A percentile compares a stretch with the other conserved stretches of the same genome.
These are phyloP conservation scores for Megaceryle maxima DNA, from an alignment of 2,113 vertebrate genomes.

Conservation along the genomic window DNA sequence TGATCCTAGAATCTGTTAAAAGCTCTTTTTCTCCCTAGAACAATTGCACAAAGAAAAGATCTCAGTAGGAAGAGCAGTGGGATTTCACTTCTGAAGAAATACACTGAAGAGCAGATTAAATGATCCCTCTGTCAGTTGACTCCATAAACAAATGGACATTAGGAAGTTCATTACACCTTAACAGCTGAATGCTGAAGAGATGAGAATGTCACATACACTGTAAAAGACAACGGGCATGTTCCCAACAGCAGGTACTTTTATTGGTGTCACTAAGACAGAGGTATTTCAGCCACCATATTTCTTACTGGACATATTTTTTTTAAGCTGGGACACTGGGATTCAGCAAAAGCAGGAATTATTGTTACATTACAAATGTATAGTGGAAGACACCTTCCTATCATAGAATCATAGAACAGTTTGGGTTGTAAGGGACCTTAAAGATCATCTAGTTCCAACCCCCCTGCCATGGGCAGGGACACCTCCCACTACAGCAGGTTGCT, in stretches of 20 bases:
- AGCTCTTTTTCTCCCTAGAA: background rate
- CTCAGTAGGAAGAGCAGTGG: background rate
- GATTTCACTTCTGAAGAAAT: conserved; percentile 11
- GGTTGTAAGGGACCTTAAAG: too few relatives aligned
- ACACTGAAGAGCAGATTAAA: background rate
- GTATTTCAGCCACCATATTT: background rate
- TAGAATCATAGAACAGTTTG: too few relatives aligned
- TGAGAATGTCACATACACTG: background rate
- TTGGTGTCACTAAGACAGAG: background rate
- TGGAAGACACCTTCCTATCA: background rate
- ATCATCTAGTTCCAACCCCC: too few relatives aligned
- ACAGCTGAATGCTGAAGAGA: background rate
- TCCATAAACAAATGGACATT: background rate
- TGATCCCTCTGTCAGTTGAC: background rate
- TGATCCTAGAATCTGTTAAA: background rate
- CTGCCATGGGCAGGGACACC: too few relatives aligned
- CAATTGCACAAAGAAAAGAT: background rate
- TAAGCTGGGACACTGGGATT: background rate
- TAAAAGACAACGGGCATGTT: background rate
- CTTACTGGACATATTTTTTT: background rate
- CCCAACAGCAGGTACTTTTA: background rate
- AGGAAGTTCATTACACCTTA: background rate
- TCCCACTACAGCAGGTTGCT: too few relatives aligned
- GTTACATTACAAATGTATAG: background rate
- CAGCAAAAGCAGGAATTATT: background rate